Conservation (phyloP, 2,113 vertebrate species). For the Gambusia affinis region DNA sequence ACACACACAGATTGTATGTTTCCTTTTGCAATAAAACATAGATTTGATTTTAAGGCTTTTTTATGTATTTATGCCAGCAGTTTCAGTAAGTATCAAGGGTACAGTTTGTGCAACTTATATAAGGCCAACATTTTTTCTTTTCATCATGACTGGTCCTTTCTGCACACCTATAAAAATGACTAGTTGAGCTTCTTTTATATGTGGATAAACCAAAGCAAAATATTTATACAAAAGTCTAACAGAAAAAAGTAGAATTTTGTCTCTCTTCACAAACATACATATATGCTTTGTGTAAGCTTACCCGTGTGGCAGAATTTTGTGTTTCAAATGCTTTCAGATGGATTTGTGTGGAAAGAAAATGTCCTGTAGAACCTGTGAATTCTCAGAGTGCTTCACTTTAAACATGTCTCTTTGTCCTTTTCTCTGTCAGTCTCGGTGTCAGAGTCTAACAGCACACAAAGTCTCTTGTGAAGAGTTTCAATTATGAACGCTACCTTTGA, state of each 20-base stretch:
- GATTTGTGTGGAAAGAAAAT: slow-evolving; percentile 44
- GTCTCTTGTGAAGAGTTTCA: slow-evolving; percentile 69
- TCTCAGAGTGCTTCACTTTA: slow-evolving; percentile 33
- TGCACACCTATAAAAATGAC: too few species aligned
- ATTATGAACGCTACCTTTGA: slow-evolving; percentile 74
- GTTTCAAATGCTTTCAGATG: slow-evolving; percentile 32
- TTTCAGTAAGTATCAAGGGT: background rate
- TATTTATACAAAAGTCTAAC: too few species aligned
- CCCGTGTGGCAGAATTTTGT: slow-evolving; percentile 2
- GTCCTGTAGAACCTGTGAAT: slow-evolving; percentile 49
- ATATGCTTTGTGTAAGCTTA: background rate
- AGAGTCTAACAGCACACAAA: slow-evolving; percentile 63
- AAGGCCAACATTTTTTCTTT: background rate
- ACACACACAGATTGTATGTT: too few species aligned
- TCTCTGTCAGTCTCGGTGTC: slow-evolving; percentile 66
- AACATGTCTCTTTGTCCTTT: slow-evolving; percentile 63
- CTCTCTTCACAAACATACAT: too few species aligned
- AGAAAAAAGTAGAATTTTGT: background rate
- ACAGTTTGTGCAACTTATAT: background rate
- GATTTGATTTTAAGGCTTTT: too few species aligned
- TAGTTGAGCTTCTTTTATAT: too few species aligned
- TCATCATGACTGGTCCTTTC: too few species aligned
- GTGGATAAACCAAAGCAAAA: too few species aligned
- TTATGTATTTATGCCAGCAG: background rate
- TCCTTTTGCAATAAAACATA: too few species aligned